Conservation (phyloP, 2,113 vertebrate species). For the Asarcornis scutulata region DNA sequence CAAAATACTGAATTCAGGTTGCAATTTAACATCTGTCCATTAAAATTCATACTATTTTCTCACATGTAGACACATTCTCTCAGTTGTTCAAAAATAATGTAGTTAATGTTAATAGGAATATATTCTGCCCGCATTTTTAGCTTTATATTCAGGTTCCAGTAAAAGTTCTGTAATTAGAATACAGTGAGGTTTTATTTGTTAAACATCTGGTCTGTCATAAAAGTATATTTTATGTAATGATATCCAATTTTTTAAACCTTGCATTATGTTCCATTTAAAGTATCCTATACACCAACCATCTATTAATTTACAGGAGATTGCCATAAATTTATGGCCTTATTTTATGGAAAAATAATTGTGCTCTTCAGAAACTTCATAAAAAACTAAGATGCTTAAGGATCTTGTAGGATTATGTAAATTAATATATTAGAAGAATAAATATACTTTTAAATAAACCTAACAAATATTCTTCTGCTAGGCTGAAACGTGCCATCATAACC, state of each 20-base stretch:
- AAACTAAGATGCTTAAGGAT: neutral
- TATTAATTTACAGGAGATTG: neutral
- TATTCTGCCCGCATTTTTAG: neutral
- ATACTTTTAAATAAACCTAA: neutral
- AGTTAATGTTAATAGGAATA: neutral
- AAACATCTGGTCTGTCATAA: neutral
- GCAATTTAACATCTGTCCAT: neutral
- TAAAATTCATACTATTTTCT: neutral
- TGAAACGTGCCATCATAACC: neutral
- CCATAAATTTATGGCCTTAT: neutral
- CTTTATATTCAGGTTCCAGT: neutral
- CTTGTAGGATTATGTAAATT: neutral
- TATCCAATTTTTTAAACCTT: neutral
- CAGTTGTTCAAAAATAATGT: neutral
- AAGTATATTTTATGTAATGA: neutral
- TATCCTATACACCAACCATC: neutral
- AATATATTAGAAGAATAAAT: neutral
- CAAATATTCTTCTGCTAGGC: neutral
- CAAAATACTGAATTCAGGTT: neutral
- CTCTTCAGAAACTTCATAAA: neutral
- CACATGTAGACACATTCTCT: neutral
- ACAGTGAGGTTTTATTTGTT: neutral
- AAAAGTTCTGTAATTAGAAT: neutral
- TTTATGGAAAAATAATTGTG: neutral
- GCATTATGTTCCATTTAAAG: neutral